Base-by-base conservation (phyloP, 1,140 invertebrate species). In the Acromyrmex charruanus region DNA sequence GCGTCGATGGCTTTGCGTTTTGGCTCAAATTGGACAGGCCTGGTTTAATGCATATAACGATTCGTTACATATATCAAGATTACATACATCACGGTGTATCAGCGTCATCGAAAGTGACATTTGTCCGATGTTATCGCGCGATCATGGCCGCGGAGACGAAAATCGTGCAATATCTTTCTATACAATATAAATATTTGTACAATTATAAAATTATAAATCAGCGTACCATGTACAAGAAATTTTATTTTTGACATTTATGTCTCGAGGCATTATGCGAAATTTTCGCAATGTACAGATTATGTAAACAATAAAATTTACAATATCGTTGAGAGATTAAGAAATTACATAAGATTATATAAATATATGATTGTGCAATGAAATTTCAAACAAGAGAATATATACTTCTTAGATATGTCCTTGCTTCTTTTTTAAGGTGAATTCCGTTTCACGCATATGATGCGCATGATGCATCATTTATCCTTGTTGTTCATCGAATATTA, bases 31-130 rank as follows among this genome's bases (percentile, higher is more conserved):
- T 35, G 31, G 5, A 35, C 31, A 35, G 31, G 31, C 31, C 31
- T 35, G 6, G 51, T 44, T 39, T 68, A 21, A 44, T 25, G 4
- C 10, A 66, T 44, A 10, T 31, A 53, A 86, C 31, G 39, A 68
- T 31, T 61, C 18, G 31, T 49, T 58, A 31, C 5, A 68, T 21
- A 14, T 3, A 81, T 86, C 49, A 72, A 44, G 63, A 77, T 75
- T 25, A 59, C 9, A 39, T 66, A 39, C 35, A 87, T 86, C 55
- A 58, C 59, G 39, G 16, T 16, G 21, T 55, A 69, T 63, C n/a
- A 44, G 55, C 39, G 63, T 74, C 69, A 91, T 90, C 59, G 35
- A 88, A 88, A 88, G 51, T 77, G 77, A 90, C 89, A 81, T 59
- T 35, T 35, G 55, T 21, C 51, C 10, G 3, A 31, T 66, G 68